A percentile compares a stretch with the other conserved stretches of the same genome.
Conservation (phyloP, 1,140 invertebrate species). For the Spodoptera litura region DNA sequence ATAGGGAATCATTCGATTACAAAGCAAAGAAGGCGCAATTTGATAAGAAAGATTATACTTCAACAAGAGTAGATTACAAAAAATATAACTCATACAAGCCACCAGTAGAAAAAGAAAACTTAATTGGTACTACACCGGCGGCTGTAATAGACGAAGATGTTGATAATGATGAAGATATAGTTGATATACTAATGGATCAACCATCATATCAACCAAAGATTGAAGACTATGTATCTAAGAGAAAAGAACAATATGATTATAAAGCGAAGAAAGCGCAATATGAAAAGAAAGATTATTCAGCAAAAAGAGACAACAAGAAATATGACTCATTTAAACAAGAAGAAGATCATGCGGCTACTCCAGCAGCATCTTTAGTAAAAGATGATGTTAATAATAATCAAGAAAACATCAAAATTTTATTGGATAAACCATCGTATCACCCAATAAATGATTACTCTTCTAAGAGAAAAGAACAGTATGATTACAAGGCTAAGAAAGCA, state of each 20-base stretch:
- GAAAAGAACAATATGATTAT: constrained; percentile 15
- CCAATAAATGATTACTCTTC: background rate
- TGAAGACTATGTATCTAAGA: background rate
- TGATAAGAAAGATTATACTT: constrained; percentile 55
- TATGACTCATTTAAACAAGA: background rate
- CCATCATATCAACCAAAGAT: no score
- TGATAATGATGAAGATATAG: background rate
- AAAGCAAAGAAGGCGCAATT: constrained; percentile 61
- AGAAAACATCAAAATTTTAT: no score
- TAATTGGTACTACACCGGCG: background rate
- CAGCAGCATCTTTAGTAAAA: background rate
- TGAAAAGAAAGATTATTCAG: constrained; percentile 51
- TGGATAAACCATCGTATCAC: background rate
- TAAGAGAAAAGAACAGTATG: no score
- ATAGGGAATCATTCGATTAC: constrained; percentile 56
- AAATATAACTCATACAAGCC: background rate
- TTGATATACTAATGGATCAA: no score
- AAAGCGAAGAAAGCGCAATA: constrained; percentile 25
- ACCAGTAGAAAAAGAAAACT: background rate
- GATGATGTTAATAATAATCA: no score
- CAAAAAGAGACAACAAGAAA: constrained; percentile 43
- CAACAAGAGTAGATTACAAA: background rate
- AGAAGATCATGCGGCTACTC: no score
- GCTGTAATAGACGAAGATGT: background rate
- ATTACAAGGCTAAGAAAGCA: constrained; percentile 3